Evolutionary conservation across 2,888 invertebrate genomes (phyloP).

Genomic region (Pristionchus entomophagus): DNA sequence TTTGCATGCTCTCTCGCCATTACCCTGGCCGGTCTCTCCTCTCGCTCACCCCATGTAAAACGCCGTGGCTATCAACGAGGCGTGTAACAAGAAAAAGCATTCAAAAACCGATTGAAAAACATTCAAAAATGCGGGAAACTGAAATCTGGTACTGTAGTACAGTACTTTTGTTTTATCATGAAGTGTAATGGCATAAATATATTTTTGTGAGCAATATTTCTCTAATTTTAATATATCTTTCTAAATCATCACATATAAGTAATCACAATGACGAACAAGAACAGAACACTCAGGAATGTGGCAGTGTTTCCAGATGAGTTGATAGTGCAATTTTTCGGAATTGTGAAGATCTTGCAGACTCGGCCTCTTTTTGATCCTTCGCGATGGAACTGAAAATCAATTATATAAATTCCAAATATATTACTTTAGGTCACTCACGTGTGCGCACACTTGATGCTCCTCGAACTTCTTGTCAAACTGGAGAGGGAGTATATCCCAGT

Average conservation of each 20-base stretch:
- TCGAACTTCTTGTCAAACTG: not conserved
- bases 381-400: not conserved
- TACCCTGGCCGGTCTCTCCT: too few relatives aligned
- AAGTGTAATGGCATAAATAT: not conserved
- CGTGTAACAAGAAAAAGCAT: not conserved
- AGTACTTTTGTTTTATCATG: not conserved
- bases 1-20: too few relatives aligned
- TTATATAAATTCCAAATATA: not conserved
- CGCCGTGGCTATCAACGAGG: too few relatives aligned
- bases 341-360: constrained; percentile 8
- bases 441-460: constrained; percentile 36
- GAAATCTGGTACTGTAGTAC: not conserved
- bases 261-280: not conserved
- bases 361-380: constrained; percentile 20
- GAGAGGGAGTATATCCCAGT: constrained; percentile 14
- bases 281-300: not conserved
- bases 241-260: not conserved
- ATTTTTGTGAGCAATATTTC: too few relatives aligned
- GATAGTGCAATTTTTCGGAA: constrained; percentile 14
- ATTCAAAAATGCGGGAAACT: constrained; percentile 12
- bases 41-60: too few relatives aligned
- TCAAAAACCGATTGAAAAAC: not conserved
- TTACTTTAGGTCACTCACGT: not conserved
- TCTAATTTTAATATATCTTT: not conserved
- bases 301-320: not conserved